Evolutionary conservation across 1,140 invertebrate species (phyloP).

Genomic region (Bathynomus jamesi): DNA sequence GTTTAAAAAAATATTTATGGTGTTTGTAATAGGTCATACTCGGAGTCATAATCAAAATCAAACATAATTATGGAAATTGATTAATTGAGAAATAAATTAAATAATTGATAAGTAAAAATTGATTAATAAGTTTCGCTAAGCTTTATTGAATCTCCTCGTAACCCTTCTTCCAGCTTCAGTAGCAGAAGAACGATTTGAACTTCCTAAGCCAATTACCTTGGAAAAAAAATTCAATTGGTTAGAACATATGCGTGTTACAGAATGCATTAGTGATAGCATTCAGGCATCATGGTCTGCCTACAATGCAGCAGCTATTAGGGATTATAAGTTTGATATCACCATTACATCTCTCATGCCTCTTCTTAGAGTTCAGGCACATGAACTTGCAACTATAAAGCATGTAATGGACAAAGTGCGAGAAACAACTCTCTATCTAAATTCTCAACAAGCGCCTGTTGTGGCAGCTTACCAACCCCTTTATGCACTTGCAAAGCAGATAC

Average conservation of each 20-base stretch:
- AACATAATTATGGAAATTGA: too few species aligned
- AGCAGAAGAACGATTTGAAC: too few species aligned
- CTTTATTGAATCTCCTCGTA: too few species aligned
- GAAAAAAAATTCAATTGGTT: too few species aligned
- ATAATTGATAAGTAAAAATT: too few species aligned
- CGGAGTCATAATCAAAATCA: too few species aligned
- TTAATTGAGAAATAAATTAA: too few species aligned
- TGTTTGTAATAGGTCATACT: too few species aligned
- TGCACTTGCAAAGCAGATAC: conserved; percentile 31
- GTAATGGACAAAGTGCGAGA: conserved; percentile 27
- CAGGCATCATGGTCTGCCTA: not conserved
- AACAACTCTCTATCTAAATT: conserved; percentile 27
- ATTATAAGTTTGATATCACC: not conserved
- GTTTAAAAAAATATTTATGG: too few species aligned
- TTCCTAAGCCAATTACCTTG: too few species aligned
- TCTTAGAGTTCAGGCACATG: not conserved
- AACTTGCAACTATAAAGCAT: conserved; percentile 6
- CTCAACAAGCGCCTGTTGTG: conserved; percentile 26
- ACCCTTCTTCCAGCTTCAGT: too few species aligned
- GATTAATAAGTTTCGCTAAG: too few species aligned
- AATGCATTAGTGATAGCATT: not conserved
- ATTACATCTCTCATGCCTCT: not conserved
- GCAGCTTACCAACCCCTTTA: conserved; percentile 31
- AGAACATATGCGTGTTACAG: not conserved
- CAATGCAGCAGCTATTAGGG: not conserved